phyloP scores from a whole-genome alignment of 37 sponge, comb jelly and placozoan species.

The Agelas oroides region DNA sequence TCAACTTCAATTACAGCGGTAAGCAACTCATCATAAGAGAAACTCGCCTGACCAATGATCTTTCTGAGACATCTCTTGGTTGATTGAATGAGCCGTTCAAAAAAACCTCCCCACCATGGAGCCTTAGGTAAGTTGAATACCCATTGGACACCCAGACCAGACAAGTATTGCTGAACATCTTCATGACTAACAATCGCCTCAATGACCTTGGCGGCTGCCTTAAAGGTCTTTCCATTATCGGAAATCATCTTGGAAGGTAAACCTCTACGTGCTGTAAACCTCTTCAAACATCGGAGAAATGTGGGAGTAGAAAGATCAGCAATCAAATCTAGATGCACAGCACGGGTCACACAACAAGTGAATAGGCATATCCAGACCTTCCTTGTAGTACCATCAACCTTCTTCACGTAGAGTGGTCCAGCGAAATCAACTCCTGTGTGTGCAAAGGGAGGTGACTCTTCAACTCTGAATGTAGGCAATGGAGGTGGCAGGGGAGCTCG shows the following conservation, averaged over 20 bases:
- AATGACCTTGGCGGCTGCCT: constrained; percentile 18
- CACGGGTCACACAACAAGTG: constrained; percentile 38
- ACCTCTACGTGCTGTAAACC: constrained; percentile 30
- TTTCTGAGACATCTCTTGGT: constrained; percentile 44
- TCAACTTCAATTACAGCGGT: constrained; percentile 31
- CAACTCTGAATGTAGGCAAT: constrained; percentile 28
- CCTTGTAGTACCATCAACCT: background rate
- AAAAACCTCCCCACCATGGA: constrained; percentile 49
- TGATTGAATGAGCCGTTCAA: constrained; percentile 25
- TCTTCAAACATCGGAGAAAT: too few species aligned
- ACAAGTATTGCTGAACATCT: constrained; percentile 5
- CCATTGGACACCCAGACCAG: constrained; percentile 26
- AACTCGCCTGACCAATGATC: constrained; percentile 23
- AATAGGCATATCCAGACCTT: constrained; percentile 47
- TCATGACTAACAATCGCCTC: constrained; percentile 6
- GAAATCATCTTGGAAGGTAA: constrained; percentile 17
- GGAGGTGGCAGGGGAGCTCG: constrained; percentile 27
- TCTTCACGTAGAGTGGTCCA: too few species aligned
- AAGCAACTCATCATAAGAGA: constrained; percentile 37
- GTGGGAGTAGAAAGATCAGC: background rate
- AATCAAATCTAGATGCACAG: constrained; percentile 44
- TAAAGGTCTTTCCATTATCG: too few species aligned
- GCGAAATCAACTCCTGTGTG: constrained; percentile 31
- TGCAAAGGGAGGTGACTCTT: constrained; percentile 17
- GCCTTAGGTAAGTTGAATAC: constrained; percentile 21